These are phyloP conservation scores for Andricus quercusramuli DNA, from an alignment of 2,888 invertebrate species.

Conservation along the genomic window DNA sequence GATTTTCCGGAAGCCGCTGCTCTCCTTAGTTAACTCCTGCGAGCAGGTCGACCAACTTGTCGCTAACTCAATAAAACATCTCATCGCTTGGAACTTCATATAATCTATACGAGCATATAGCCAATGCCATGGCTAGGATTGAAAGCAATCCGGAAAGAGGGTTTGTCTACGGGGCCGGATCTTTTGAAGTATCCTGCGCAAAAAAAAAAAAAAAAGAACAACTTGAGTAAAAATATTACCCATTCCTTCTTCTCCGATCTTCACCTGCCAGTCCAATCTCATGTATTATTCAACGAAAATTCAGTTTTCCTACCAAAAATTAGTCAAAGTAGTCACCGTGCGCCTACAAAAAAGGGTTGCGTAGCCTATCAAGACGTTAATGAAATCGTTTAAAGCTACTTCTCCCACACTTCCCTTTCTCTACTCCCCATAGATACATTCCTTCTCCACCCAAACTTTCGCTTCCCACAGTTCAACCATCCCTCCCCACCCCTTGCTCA, in stretches of 20 bases:
- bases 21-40: conserved; percentile 50
- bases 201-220: background rate
- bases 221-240: background rate
- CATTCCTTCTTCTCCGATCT: background rate
- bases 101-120: conserved; percentile 12
- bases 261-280: background rate
- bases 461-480: too few species aligned
- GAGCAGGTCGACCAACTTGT: conserved; percentile 54
- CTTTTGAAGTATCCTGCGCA: background rate
- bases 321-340: too few species aligned
- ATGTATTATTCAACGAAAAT: background rate
- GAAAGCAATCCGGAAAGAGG: conserved; percentile 12
- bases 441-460: too few species aligned
- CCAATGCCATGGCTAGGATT: conserved; percentile 30
- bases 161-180: background rate
- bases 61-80: conserved; percentile 60
- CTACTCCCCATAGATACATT: too few species aligned
- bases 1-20: conserved; percentile 53
- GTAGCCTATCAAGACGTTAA: too few species aligned
- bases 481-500: too few species aligned
- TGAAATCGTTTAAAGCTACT: too few species aligned
- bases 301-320: too few species aligned
- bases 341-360: too few species aligned
- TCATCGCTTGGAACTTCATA: conserved; percentile 43
- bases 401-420: too few species aligned